Base-by-base conservation (phyloP, 2,888 invertebrate species). In the Gryllus longicercus region DNA sequence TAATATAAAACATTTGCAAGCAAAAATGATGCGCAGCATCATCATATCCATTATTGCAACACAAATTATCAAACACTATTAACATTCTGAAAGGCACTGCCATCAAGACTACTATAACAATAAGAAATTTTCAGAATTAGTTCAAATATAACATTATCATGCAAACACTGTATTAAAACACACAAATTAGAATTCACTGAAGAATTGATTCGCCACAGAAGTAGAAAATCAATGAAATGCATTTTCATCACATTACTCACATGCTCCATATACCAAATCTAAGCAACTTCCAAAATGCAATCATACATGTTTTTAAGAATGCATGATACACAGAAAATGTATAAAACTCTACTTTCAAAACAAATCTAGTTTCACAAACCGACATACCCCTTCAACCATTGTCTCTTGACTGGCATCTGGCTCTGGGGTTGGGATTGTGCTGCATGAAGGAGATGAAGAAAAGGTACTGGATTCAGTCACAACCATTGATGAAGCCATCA, bases 401-500 rank as follows among this genome's bases (percentile, higher is more conserved):
- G 14, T 63, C 63, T 63, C 63, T 63, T 63, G 63, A n/a, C 63
- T 63, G 14, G 63, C 63, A 63, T 63, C 23, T 63, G 79, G 16
- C 4, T 50, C 11, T n/a, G 79, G 63, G 18, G 79, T 76, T 49
- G 76, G 63, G 76, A 79, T 76, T n/a, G 76, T 74, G 63, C 76
- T 79, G 63, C 79, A 79, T 21, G 76, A 50, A 25, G 76, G 38
- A 74, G 76, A 38, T 76, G 79, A 23, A 50, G 79, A 76, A 11
- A 75, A 50, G 11, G 50, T 79, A 75, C 51, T 79, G 8, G 79
- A 79, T 25, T 79, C 79, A 49, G 77, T 51, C 16, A 79, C 79
- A 25, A 79, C 75, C 76, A 79, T 63, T 14, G 79, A 79, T 12
- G 79, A 63, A 63, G 79, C 77, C 76, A 76, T 79, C 23, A 79